phyloP scores from a whole-genome alignment of 2,113 vertebrate species.

The Mesocricetus auratus region DNA sequence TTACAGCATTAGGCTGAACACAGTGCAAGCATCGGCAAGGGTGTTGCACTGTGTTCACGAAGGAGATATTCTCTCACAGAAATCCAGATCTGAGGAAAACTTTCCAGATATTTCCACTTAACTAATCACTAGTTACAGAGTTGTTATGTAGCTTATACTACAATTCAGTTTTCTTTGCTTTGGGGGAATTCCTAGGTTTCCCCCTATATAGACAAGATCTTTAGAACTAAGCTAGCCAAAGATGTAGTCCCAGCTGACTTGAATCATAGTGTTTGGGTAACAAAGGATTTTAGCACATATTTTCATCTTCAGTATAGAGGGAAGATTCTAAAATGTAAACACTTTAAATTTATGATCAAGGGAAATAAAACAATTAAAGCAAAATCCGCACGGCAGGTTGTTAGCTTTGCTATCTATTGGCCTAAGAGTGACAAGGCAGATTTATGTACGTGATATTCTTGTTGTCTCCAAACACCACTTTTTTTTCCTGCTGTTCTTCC shows the following conservation, averaged over 20 bases:
- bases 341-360: constrained; percentile 1
- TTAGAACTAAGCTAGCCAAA: not conserved
- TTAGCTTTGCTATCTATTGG: not conserved
- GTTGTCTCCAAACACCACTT: not conserved
- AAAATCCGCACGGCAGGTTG: not conserved
- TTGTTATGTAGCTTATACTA: not conserved
- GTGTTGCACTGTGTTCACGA: not conserved
- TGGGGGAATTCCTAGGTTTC: constrained; percentile 8
- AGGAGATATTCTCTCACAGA: not conserved
- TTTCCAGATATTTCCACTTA: constrained; percentile 10
- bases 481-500: constrained; percentile 18
- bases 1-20: not conserved
- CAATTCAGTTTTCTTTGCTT: not conserved
- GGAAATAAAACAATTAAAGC: constrained; percentile 33
- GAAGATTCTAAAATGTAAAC: constrained; percentile 27
- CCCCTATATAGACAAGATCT: not conserved
- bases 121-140: not conserved
- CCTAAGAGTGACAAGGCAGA: not conserved
- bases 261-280: not conserved
- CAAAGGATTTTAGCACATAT: not conserved
- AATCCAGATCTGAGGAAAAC: not conserved
- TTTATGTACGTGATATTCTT: not conserved
- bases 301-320: not conserved
- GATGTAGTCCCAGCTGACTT: not conserved
- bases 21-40: not conserved